phyloP scores from a whole-genome alignment of 2,797 vertebrate species.

The Nasua narica region DNA sequence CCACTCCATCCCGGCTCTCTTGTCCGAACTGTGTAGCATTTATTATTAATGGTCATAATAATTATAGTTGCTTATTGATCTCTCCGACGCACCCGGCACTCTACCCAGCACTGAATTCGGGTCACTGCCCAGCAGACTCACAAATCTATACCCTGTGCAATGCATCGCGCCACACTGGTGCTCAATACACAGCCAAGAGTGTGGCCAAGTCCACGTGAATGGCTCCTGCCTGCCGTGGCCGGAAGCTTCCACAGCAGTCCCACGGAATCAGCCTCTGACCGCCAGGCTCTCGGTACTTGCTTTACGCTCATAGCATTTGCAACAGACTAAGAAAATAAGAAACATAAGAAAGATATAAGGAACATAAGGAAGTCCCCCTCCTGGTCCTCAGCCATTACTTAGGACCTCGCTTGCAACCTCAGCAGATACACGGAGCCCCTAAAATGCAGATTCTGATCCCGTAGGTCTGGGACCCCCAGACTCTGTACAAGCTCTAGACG shows the following conservation, averaged over 20 bases:
- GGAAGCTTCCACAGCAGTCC: fast-evolving
- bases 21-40: not conserved
- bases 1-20: fast-evolving
- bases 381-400: not conserved
- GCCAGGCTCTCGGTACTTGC: too few species aligned
- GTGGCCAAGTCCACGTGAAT: fast-evolving
- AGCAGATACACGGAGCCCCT: fast-evolving
- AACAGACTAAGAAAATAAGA: not conserved
- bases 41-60: conserved; percentile 35
- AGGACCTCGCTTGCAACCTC: not conserved
- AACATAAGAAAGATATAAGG: too few species aligned
- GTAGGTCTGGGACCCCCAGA: not conserved
- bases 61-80: conserved; percentile 27
- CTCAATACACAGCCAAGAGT: not conserved
- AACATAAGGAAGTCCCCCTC: not conserved
- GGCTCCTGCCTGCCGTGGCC: fast-evolving
- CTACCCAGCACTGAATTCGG: not conserved
- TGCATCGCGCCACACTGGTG: fast-evolving
- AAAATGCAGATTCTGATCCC: not conserved
- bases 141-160: not conserved
- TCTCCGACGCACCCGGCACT: not conserved
- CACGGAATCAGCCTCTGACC: not conserved
- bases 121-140: not conserved
- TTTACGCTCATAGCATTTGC: not conserved
- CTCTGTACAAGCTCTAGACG: not conserved